phyloP scores from a whole-genome alignment of 2,113 vertebrate genomes.

The Lanius collurio region DNA sequence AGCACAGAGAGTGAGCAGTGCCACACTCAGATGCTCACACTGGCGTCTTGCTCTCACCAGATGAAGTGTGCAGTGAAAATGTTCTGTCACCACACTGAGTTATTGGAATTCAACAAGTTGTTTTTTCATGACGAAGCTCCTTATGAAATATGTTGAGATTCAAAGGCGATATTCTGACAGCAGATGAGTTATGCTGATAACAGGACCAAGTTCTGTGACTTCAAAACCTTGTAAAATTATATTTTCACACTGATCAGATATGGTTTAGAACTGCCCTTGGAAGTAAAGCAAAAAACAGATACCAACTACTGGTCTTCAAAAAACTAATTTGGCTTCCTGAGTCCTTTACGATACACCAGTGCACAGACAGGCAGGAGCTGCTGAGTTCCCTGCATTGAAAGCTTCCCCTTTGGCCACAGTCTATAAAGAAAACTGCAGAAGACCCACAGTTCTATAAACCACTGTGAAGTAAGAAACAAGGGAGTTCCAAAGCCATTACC shows the following conservation, averaged over 20 bases:
- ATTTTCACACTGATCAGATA: background rate
- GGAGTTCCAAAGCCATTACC: background rate
- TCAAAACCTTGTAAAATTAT: background rate
- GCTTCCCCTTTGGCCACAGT: background rate
- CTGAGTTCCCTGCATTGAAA: background rate
- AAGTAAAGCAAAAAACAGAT: background rate
- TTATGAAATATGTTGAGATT: background rate
- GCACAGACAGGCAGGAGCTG: background rate
- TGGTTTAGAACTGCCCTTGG: background rate
- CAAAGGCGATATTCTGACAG: background rate
- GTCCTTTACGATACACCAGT: background rate
- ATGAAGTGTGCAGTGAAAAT: background rate
- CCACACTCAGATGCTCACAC: rapidly evolving
- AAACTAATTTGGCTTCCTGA: background rate
- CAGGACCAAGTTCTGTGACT: background rate
- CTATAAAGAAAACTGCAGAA: background rate
- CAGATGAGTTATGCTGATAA: background rate
- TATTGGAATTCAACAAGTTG: background rate
- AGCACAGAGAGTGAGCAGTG: background rate
- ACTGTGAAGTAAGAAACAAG: background rate
- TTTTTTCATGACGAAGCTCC: background rate
- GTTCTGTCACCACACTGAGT: background rate
- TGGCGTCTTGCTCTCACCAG: too few species aligned
- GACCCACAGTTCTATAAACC: background rate
- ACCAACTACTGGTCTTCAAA: background rate